Conservation (phyloP, 2,888 invertebrate genomes). For the Adelphocoris suturalis region DNA sequence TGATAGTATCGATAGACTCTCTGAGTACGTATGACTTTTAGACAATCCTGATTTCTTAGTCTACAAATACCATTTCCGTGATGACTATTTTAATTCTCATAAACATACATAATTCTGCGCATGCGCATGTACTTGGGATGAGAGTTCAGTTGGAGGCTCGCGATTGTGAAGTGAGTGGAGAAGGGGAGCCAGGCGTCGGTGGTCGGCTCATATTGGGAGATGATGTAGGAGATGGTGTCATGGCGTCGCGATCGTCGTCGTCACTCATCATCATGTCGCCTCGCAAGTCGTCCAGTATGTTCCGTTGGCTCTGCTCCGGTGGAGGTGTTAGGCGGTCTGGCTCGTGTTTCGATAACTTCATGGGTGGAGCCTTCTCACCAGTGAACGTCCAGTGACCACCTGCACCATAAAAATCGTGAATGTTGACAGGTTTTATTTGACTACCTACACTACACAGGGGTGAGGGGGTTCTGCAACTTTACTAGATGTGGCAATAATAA, state of each 20-base stretch:
- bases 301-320: conserved; percentile 37
- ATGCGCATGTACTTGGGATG: neutral
- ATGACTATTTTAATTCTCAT: neutral
- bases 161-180: conserved; percentile 32
- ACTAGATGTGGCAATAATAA: no score
- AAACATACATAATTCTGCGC: neutral
- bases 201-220: conserved; percentile 61
- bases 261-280: conserved; percentile 66
- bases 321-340: conserved; percentile 47
- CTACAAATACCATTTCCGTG: conserved; percentile 4
- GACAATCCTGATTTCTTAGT: neutral
- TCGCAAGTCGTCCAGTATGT: conserved; percentile 58
- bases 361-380: conserved; percentile 48
- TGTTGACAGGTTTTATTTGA: no score
- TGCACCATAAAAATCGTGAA: neutral
- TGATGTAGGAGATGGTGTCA: conserved; percentile 61
- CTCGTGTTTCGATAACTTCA: conserved; percentile 55
- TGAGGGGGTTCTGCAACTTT: no score
- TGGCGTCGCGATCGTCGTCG: conserved; percentile 49
- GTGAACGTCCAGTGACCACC: conserved; percentile 61
- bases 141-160: conserved; percentile 22
- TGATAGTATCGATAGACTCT: neutral
- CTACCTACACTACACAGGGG: no score
- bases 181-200: conserved; percentile 59
- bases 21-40: neutral